Percentiles rank a stretch among this genome's conserved stretches.
Evolutionary conservation across 2,797 vertebrate species (phyloP).

Genomic region (Chromis chromis): DNA sequence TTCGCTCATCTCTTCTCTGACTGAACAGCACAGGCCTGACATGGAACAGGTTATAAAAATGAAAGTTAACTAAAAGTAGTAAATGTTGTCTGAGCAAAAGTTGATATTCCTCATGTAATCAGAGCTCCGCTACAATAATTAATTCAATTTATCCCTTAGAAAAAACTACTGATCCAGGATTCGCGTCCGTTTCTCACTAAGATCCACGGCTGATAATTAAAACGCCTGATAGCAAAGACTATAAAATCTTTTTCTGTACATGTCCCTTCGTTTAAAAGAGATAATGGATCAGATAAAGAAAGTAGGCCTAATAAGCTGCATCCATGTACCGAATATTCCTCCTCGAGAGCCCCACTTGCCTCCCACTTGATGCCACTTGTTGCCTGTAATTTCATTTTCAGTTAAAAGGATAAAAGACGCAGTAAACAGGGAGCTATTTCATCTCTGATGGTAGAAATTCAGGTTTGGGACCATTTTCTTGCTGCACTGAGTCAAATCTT

Average conservation of each 20-base stretch:
- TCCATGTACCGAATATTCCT: neutral
- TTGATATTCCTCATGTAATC: neutral
- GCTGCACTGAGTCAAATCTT: no score
- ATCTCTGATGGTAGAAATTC: neutral
- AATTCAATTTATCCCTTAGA: neutral
- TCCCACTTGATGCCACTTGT: constrained; percentile 61
- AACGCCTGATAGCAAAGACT: neutral
- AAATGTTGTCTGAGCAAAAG: no score
- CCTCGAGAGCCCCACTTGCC: constrained; percentile 8
- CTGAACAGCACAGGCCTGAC: neutral
- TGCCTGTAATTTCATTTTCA: constrained; percentile 47
- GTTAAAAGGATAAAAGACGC: neutral
- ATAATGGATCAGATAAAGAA: neutral
- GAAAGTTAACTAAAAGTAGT: neutral
- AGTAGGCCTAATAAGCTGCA: neutral
- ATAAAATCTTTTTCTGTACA: neutral
- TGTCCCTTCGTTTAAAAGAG: neutral
- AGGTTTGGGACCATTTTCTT: neutral
- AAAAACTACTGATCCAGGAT: neutral
- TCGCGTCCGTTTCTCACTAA: neutral
- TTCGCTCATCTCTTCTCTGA: constrained; percentile 29
- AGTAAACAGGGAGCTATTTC: neutral
- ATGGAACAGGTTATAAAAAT: neutral
- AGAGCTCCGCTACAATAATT: neutral
- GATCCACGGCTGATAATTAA: neutral